These are phyloP conservation scores for Vollenhovia emeryi DNA, from an alignment of 1,140 invertebrate genomes.

Conservation along the genomic window DNA sequence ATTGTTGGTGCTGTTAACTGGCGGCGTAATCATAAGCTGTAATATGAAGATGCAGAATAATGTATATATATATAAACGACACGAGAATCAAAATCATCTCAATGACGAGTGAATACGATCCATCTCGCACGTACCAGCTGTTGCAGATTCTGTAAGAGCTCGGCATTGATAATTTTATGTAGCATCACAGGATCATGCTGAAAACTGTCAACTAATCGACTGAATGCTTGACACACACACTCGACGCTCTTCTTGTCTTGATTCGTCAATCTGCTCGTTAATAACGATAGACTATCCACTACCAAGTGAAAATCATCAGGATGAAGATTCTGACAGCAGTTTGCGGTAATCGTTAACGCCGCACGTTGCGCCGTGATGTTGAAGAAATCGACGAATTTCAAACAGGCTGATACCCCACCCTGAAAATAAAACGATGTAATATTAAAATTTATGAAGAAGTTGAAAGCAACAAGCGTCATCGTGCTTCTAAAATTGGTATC, in stretches of 20 bases:
- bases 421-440: constrained; percentile 82
- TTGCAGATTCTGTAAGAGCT: constrained; percentile 96
- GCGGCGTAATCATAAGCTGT: constrained; percentile 95
- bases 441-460: background rate
- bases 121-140: constrained; percentile 90
- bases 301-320: constrained; percentile 97
- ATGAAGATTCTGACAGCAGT: constrained; percentile 97
- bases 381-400: constrained; percentile 99
- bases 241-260: constrained; percentile 99
- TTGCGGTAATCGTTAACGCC: constrained; percentile 97
- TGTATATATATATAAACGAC: constrained; percentile 11
- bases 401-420: constrained; percentile 97
- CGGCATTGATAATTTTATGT: constrained; percentile 97
- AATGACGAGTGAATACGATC: background rate
- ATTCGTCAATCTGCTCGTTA: constrained; percentile 95
- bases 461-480: background rate
- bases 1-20: constrained; percentile 96
- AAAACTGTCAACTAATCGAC: constrained; percentile 98
- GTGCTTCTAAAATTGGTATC: background rate
- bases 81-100: constrained; percentile 9
- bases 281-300: constrained; percentile 93
- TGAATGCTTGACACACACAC: constrained; percentile 98
- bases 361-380: constrained; percentile 98
- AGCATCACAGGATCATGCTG: constrained; percentile 95
- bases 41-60: constrained; percentile 65